Evolutionary conservation across 2,113 vertebrate genomes (phyloP).

Genomic region (Uria aalge): DNA sequence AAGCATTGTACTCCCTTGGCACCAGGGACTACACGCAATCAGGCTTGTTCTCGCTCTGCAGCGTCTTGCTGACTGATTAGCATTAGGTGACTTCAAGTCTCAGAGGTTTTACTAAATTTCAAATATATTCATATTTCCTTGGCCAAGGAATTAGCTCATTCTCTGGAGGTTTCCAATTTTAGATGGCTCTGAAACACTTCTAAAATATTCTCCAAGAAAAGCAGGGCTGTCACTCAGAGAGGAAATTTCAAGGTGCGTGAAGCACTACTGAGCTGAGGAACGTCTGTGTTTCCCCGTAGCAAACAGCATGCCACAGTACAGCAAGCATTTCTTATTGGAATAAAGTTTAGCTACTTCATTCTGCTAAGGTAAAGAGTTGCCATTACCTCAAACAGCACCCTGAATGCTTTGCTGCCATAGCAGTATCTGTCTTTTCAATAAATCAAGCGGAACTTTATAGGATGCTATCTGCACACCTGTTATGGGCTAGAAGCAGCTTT

Average conservation of each 20-base stretch:
- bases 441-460: background rate
- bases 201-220: conserved; percentile 2
- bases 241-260: background rate
- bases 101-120: background rate
- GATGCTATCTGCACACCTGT: background rate
- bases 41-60: background rate
- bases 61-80: background rate
- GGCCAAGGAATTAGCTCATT: background rate
- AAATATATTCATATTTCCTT: background rate
- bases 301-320: background rate
- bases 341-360: background rate
- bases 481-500: background rate
- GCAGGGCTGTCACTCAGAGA: background rate
- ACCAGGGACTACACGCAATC: background rate
- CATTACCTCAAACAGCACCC: background rate
- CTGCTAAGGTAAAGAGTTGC: background rate
- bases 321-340: background rate
- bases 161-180: background rate
- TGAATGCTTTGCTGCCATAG: background rate
- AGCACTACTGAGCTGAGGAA: background rate
- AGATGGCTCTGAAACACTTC: background rate
- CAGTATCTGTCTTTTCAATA: background rate
- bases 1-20: background rate
- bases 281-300: background rate
- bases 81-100: background rate